Conservation (phyloP, 2,888 invertebrate species). For the Candidula unifasciata region DNA sequence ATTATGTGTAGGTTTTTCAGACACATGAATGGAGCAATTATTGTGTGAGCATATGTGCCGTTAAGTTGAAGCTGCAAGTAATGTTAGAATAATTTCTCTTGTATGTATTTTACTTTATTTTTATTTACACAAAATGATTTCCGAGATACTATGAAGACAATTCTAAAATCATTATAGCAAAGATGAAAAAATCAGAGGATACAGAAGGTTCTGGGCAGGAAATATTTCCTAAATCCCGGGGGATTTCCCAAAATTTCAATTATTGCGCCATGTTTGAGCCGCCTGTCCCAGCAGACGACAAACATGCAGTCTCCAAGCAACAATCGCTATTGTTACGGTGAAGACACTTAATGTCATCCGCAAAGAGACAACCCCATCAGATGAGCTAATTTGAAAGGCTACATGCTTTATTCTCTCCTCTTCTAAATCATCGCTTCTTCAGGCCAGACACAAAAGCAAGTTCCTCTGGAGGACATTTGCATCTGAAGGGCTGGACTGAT, state of each 20-base stretch:
- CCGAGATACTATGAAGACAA: too few species aligned
- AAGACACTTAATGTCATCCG: slow-evolving; percentile 29
- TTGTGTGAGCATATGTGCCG: too few species aligned
- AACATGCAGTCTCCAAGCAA: neutral
- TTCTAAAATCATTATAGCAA: too few species aligned
- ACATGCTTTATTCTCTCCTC: neutral
- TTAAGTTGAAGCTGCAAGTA: too few species aligned
- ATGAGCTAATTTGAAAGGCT: neutral
- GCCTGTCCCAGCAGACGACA: neutral
- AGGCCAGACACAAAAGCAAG: neutral
- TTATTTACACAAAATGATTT: too few species aligned
- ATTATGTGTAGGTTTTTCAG: too few species aligned
- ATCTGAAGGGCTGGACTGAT: neutral
- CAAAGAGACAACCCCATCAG: neutral
- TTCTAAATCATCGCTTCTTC: neutral
- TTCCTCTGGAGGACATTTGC: neutral
- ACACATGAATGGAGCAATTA: too few species aligned
- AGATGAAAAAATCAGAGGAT: too few species aligned
- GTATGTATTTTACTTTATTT: too few species aligned
- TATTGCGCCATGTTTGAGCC: neutral
- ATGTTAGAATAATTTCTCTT: too few species aligned
- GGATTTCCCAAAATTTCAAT: neutral
- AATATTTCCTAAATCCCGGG: too few species aligned
- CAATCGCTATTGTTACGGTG: neutral
- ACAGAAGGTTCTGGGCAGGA: too few species aligned